phyloP scores from a whole-genome alignment of 2,888 invertebrate species.

The Podotricha telesiphe region DNA sequence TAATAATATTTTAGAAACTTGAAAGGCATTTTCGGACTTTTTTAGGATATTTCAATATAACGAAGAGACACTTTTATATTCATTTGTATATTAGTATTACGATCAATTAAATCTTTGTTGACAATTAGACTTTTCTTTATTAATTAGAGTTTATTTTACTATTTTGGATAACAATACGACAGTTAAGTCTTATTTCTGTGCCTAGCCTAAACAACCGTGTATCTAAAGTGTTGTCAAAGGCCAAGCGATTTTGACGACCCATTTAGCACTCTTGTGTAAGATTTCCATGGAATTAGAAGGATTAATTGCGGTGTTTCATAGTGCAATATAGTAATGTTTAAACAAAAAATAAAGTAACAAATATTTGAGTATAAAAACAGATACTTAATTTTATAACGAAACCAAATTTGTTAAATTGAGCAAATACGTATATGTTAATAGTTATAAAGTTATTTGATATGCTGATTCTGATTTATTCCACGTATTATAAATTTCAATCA shows the following conservation, averaged over 20 bases:
- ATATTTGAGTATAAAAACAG: slow-evolving; percentile 7
- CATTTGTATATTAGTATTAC: no score
- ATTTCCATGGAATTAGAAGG: slow-evolving; percentile 42
- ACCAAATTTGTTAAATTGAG: background rate
- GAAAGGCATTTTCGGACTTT: no score
- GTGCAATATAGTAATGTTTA: slow-evolving; percentile 1
- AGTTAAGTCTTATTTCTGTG: background rate
- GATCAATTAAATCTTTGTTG: no score
- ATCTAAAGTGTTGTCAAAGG: slow-evolving; percentile 41
- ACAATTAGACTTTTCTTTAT: background rate
- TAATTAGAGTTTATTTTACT: background rate
- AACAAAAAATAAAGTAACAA: background rate
- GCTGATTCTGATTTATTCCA: background rate
- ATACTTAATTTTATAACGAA: background rate
- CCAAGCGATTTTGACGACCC: slow-evolving; percentile 43
- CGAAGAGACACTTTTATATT: no score
- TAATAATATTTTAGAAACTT: no score
- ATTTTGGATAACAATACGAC: background rate
- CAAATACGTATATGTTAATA: background rate
- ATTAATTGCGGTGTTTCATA: slow-evolving; percentile 40
- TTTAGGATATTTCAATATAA: no score
- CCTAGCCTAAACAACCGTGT: slow-evolving; percentile 12
- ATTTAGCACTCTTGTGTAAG: slow-evolving; percentile 41
- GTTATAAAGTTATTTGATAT: background rate
- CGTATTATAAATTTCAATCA: no score